Percentiles rank a stretch among this genome's conserved stretches.
Conservation (phyloP, 2,888 invertebrate species). For the Tipula unca region DNA sequence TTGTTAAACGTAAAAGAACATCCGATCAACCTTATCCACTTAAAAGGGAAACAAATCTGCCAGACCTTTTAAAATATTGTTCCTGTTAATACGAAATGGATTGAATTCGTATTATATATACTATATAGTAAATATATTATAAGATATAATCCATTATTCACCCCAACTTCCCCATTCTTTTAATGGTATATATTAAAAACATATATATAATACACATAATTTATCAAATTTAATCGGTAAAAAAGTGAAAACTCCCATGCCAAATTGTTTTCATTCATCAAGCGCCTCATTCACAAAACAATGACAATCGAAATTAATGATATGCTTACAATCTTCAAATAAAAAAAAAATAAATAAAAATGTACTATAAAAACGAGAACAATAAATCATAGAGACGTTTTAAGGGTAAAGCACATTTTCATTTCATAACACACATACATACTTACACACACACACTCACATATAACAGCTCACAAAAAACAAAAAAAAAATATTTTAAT, state of each 20-base stretch:
- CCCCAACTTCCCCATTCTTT: background rate
- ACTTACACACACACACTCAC: background rate
- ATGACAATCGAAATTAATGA: conserved; percentile 14
- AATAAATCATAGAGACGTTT: conserved; percentile 8
- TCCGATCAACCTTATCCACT: too few species aligned
- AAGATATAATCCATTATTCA: too few species aligned
- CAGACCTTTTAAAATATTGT: background rate
- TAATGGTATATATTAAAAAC: background rate
- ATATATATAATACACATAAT: background rate
- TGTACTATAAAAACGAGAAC: background rate
- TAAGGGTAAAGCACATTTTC: background rate
- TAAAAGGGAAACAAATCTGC: too few species aligned
- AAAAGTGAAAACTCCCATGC: background rate
- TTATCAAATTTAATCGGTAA: background rate
- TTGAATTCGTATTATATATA: background rate
- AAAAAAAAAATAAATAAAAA: background rate
- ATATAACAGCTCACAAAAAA: background rate
- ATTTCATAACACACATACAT: background rate
- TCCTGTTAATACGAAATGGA: background rate
- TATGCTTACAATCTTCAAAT: background rate
- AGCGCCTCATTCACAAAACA: background rate
- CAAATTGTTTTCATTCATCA: conserved; percentile 8
- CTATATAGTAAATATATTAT: background rate
- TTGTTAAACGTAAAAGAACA: too few species aligned
- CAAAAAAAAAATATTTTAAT: background rate